Percentiles rank a stretch among this genome's conserved stretches.
These are phyloP conservation scores for Hyaena hyaena DNA, from an alignment of 2,113 vertebrate species.

Conservation along the genomic window DNA sequence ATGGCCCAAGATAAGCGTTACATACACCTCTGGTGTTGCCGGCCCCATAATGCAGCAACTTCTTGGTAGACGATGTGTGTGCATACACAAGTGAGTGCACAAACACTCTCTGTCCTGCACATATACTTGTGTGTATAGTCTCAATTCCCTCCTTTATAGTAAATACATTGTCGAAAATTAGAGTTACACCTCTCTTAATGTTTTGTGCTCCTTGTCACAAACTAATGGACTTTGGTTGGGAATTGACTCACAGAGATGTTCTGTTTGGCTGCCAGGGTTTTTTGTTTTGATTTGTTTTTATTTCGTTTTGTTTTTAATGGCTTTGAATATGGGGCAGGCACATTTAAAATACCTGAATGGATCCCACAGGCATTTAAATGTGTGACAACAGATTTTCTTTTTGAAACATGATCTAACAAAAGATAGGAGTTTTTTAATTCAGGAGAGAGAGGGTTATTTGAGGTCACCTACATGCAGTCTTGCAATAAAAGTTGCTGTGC, in stretches of 20 bases:
- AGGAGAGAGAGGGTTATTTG: constrained; percentile 33
- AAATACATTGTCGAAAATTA: constrained; percentile 5
- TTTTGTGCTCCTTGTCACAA: constrained; percentile 3
- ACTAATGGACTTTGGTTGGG: background rate
- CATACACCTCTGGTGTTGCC: background rate
- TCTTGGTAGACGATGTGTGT: background rate
- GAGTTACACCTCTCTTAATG: background rate
- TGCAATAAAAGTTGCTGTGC: constrained; percentile 49
- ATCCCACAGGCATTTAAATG: constrained; percentile 50
- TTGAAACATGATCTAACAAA: constrained; percentile 59
- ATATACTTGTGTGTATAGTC: background rate
- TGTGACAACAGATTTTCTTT: constrained; percentile 46
- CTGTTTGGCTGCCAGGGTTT: constrained; percentile 4
- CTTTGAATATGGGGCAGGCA: constrained; percentile 21
- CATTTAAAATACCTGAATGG: constrained; percentile 35
- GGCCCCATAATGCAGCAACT: background rate
- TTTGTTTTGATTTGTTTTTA: background rate
- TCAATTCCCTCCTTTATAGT: background rate
- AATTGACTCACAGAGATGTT: background rate
- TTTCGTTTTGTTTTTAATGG: constrained; percentile 39
- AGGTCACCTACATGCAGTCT: background rate
- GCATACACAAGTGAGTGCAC: background rate
- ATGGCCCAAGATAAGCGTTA: background rate
- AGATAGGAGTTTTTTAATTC: constrained; percentile 48
- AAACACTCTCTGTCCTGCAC: background rate